phyloP scores from a whole-genome alignment of 1,140 invertebrate species.

The Diprion similis region DNA sequence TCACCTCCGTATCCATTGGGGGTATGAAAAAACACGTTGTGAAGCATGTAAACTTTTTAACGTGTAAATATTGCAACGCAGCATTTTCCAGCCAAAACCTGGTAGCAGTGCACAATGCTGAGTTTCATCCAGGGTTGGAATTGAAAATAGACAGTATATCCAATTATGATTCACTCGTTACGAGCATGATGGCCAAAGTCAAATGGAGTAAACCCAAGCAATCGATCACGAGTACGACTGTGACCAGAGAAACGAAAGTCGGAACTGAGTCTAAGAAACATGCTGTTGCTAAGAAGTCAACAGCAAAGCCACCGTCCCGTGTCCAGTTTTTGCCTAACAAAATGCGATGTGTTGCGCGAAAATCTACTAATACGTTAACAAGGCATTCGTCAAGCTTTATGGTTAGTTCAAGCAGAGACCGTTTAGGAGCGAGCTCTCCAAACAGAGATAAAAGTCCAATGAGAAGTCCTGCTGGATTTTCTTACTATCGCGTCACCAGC shows the following conservation, averaged over 20 bases:
- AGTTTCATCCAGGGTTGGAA: slow-evolving; percentile 42
- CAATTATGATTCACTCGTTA: slow-evolving; percentile 38
- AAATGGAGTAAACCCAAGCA: background rate
- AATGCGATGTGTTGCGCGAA: slow-evolving; percentile 52
- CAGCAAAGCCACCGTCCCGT: slow-evolving; percentile 35
- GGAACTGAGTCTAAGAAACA: slow-evolving; percentile 12
- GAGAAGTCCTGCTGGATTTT: slow-evolving; percentile 22
- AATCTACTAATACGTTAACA: slow-evolving; percentile 51
- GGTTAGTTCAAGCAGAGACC: slow-evolving; percentile 3
- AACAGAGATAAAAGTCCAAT: background rate
- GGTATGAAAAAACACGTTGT: slow-evolving; percentile 46
- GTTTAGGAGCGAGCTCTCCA: no score
- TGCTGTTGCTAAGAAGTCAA: slow-evolving; percentile 53
- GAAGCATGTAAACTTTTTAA: slow-evolving; percentile 45
- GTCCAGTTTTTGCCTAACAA: slow-evolving; percentile 14
- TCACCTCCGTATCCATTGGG: slow-evolving; percentile 27
- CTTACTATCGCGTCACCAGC: slow-evolving; percentile 42
- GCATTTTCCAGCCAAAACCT: slow-evolving; percentile 33
- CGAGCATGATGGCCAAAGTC: slow-evolving; percentile 22
- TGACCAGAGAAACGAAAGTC: slow-evolving; percentile 5
- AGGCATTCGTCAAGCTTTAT: slow-evolving; percentile 33
- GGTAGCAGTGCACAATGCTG: slow-evolving; percentile 32
- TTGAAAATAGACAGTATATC: slow-evolving; percentile 39
- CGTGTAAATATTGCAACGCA: slow-evolving; percentile 48
- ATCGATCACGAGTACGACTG: background rate